phyloP scores from a whole-genome alignment of 2,888 invertebrate species.

The Drosophila mettleri region DNA sequence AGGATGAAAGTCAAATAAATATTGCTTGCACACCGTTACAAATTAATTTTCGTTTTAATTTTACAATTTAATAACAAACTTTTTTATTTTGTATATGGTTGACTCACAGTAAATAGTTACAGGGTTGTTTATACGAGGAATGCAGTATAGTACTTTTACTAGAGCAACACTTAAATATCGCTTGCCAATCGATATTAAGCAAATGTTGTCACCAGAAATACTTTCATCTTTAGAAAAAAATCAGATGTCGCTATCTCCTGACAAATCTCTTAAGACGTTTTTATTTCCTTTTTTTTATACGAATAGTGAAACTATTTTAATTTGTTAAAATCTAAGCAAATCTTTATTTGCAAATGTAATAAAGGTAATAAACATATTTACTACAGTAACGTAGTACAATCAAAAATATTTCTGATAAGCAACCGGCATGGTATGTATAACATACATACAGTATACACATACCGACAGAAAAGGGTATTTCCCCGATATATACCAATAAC shows the following conservation, averaged over 20 bases:
- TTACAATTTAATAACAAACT: conserved; percentile 34
- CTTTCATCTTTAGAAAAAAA: not conserved
- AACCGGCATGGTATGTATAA: not conserved
- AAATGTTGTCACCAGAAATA: not conserved
- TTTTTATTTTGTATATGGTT: conserved; percentile 25
- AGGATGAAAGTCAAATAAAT: conserved; percentile 2
- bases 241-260: no score
- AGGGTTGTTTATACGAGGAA: conserved; percentile 35
- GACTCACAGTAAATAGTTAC: conserved; percentile 23
- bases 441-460: not conserved
- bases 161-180: not conserved
- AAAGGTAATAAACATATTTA: not conserved
- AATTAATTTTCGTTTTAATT: conserved; percentile 11
- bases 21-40: conserved; percentile 12
- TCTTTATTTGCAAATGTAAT: not conserved
- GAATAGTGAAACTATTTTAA: fast-evolving
- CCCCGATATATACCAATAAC: conserved; percentile 12
- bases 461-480: conserved; percentile 15
- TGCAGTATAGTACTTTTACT: not conserved
- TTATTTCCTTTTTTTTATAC: not conserved
- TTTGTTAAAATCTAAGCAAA: not conserved
- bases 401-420: not conserved
- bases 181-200: not conserved
- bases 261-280: no score
- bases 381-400: not conserved